Evolutionary conservation across 2,888 invertebrate genomes (phyloP).

Genomic region (Sphinx pinastri): DNA sequence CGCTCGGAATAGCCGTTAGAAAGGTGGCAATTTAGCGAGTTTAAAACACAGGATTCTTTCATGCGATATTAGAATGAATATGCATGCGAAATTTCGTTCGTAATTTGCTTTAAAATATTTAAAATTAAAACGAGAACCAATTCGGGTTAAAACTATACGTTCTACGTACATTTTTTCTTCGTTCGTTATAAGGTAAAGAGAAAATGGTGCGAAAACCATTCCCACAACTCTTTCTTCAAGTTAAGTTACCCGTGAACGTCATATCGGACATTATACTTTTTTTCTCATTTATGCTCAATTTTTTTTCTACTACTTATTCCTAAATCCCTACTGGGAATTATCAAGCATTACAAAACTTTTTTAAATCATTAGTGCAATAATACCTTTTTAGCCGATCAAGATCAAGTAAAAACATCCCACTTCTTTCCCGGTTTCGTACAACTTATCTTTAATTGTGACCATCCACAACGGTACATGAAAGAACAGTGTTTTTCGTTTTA

Average conservation of each 20-base stretch:
- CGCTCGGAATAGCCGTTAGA: slow-evolving; percentile 2
- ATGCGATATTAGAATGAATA: neutral
- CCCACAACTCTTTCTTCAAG: too few species aligned
- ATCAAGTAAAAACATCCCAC: neutral
- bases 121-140: too few species aligned
- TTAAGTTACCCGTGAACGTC: too few species aligned
- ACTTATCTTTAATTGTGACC: slow-evolving; percentile 17
- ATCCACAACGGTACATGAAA: slow-evolving; percentile 22
- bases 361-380: neutral
- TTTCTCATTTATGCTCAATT: too few species aligned
- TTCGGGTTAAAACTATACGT: too few species aligned
- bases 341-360: too few species aligned
- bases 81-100: neutral
- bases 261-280: too few species aligned
- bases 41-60: neutral
- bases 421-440: neutral
- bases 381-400: neutral
- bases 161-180: too few species aligned
- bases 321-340: too few species aligned
- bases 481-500: slow-evolving; percentile 6
- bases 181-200: too few species aligned
- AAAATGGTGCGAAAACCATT: too few species aligned
- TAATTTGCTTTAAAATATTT: neutral
- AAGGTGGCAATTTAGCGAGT: neutral
- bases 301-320: too few species aligned